Percentiles rank a stretch among this genome's conserved stretches.
Conservation (phyloP, 2,113 vertebrate species). For the Acrocephalus arundinaceus region DNA sequence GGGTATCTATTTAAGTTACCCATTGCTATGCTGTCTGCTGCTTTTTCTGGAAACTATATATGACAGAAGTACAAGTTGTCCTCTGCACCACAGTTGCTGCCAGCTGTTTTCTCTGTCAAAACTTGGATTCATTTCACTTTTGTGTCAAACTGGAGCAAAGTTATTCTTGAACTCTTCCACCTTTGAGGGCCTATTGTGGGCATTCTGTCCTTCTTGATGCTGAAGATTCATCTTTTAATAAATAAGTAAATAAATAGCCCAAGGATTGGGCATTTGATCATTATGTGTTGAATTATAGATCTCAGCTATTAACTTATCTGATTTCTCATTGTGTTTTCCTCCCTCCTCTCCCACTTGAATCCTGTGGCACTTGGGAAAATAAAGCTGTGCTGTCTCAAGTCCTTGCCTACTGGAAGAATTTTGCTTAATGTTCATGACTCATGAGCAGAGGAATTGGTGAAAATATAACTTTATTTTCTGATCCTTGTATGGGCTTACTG, state of each 20-base stretch:
- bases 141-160: not conserved
- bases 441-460: not conserved
- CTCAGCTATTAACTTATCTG: not conserved
- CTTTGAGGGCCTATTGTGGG: not conserved
- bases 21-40: not conserved
- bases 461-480: not conserved
- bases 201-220: not conserved
- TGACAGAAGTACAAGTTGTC: not conserved
- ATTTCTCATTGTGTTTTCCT: not conserved
- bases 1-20: not conserved
- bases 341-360: not conserved
- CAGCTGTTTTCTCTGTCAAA: slow-evolving; percentile 1
- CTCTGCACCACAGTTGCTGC: not conserved
- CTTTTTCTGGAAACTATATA: not conserved
- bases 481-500: not conserved
- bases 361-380: not conserved
- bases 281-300: not conserved
- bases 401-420: not conserved
- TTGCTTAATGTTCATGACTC: not conserved
- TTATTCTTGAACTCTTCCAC: not conserved
- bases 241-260: not conserved
- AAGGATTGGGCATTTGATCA: not conserved
- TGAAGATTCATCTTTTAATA: not conserved
- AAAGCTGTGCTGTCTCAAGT: not conserved
- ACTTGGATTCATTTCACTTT: not conserved